Evolutionary conservation across 2,113 vertebrate genomes (phyloP).

Genomic region (Lipophrys pholis): DNA sequence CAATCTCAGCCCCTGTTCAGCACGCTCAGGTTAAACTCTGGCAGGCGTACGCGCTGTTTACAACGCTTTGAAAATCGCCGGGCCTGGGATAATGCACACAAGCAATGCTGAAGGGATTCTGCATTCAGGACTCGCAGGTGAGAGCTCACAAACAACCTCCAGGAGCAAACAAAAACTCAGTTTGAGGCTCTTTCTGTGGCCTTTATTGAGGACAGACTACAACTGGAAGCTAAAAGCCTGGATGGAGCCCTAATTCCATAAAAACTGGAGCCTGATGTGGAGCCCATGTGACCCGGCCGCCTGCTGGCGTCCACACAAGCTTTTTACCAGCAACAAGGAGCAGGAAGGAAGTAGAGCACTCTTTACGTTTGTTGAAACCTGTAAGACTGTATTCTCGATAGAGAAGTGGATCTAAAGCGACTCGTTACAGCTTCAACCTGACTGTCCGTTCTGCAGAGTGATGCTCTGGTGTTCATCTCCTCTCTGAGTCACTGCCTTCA

Average conservation of each 20-base stretch:
- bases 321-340: not conserved
- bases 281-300: not conserved
- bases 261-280: conserved; percentile 13
- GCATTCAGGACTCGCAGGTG: conserved; percentile 27
- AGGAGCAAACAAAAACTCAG: conserved; percentile 23
- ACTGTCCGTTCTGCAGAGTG: conserved; percentile 6
- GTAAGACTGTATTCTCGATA: conserved; percentile 10
- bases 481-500: conserved; percentile 14
- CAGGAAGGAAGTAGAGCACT: conserved; percentile 12
- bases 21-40: conserved; percentile 3
- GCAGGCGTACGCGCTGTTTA: not conserved
- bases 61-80: not conserved
- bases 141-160: conserved; percentile 23
- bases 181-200: conserved; percentile 13
- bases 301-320: not conserved
- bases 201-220: conserved; percentile 14
- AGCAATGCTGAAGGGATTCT: conserved; percentile 40
- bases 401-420: conserved; percentile 17
- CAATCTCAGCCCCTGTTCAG: conserved; percentile 8
- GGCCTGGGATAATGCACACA: conserved; percentile 21
- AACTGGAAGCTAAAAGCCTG: conserved; percentile 45
- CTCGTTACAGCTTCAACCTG: conserved; percentile 15
- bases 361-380: conserved; percentile 25
- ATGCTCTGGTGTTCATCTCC: conserved; percentile 12
- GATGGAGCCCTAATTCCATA: conserved; percentile 14